These are phyloP conservation scores for Gallinago solitaria DNA, from an alignment of 2,797 vertebrate species.

Conservation along the genomic window DNA sequence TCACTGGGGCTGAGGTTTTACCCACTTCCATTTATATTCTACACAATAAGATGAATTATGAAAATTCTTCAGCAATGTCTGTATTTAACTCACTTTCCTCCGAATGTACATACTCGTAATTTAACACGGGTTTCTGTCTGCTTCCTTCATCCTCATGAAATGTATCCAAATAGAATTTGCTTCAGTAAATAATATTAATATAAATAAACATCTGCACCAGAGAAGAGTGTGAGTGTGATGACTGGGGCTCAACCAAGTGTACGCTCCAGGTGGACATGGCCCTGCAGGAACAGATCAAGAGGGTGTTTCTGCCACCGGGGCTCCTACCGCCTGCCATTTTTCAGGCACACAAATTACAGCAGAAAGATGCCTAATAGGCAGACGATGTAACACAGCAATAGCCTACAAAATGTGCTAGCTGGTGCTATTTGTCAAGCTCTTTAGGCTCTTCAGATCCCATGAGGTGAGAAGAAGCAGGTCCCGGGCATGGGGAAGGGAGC, in stretches of 20 bases:
- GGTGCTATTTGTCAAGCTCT: not conserved
- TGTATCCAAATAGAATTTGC: not conserved
- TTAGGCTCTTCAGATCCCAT: not conserved
- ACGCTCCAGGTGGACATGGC: accelerated
- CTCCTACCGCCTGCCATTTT: accelerated
- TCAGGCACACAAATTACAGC: not conserved
- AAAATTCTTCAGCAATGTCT: slow-evolving; percentile 3
- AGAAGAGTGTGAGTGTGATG: not conserved
- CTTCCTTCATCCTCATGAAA: not conserved
- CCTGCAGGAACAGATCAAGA: not conserved
- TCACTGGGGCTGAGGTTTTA: slow-evolving; percentile 28
- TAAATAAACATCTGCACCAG: not conserved
- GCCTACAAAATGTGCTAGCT: not conserved
- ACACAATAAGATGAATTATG: not conserved
- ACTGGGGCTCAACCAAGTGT: not conserved
- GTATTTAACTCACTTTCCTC: not conserved
- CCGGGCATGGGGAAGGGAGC: not conserved
- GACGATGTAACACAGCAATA: not conserved
- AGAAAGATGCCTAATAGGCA: not conserved
- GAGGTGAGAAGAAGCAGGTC: not conserved
- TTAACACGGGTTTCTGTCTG: not conserved
- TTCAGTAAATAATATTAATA: not conserved
- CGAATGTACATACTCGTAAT: not conserved
- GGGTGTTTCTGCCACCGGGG: not conserved
- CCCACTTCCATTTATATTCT: not conserved